Percentiles rank a stretch among this genome's conserved stretches.
These are phyloP conservation scores for Thalassophryne amazonica DNA, from an alignment of 2,797 vertebrate species.

Conservation along the genomic window DNA sequence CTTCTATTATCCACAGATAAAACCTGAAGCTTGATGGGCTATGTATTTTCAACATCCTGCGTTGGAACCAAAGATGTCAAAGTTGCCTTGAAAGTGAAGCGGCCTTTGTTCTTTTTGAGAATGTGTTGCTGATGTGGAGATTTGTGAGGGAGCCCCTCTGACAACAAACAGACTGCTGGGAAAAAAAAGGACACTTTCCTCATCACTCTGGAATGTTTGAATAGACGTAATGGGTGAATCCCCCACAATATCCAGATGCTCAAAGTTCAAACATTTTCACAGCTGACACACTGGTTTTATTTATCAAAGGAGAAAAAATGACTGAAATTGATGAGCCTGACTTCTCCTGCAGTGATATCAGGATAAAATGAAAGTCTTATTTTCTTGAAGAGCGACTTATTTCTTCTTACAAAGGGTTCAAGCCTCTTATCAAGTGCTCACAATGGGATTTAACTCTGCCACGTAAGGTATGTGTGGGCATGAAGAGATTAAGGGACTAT, in stretches of 20 bases:
- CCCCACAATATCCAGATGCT: constrained; percentile 24
- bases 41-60: constrained; percentile 17
- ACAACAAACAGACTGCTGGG: constrained; percentile 24
- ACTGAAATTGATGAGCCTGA: no score
- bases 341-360: no score
- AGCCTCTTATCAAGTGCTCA: no score
- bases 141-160: constrained; percentile 18
- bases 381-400: no score
- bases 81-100: constrained; percentile 26
- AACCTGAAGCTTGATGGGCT: constrained; percentile 16
- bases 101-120: neutral
- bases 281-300: neutral
- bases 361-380: no score
- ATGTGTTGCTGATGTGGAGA: neutral
- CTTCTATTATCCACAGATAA: constrained; percentile 14
- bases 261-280: constrained; percentile 21
- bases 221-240: constrained; percentile 17
- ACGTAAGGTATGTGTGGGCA: no score
- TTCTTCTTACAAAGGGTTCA: no score
- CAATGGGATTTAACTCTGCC: no score
- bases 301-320: neutral
- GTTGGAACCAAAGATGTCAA: constrained; percentile 30
- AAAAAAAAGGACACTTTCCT: constrained; percentile 19
- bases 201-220: constrained; percentile 43
- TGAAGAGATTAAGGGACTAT: no score